A percentile compares a stretch with the other conserved stretches of the same genome.
These are phyloP conservation scores for Eupithecia exiguata DNA, from an alignment of 2,888 invertebrate genomes.

Conservation along the genomic window DNA sequence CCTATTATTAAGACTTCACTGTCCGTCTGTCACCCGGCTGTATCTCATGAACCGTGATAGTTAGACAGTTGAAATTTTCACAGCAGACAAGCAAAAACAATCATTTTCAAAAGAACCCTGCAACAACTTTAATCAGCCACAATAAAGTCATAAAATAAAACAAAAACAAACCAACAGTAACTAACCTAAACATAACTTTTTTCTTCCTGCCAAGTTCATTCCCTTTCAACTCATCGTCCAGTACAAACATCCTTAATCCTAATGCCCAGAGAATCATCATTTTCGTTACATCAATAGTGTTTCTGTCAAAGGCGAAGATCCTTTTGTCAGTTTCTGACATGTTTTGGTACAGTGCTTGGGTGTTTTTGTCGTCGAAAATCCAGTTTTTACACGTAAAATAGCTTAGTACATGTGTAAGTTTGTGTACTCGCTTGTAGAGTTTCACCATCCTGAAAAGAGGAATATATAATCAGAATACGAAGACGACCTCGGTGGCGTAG, in stretches of 20 bases:
- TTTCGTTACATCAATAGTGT: background rate
- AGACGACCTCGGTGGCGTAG: no score
- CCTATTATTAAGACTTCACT: no score
- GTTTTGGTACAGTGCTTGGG: background rate
- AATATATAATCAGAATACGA: background rate
- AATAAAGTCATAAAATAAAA: slow-evolving; percentile 5
- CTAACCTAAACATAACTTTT: background rate
- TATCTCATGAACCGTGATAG: no score
- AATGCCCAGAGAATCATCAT: slow-evolving; percentile 9
- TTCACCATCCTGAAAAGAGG: background rate
- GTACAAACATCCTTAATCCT: background rate
- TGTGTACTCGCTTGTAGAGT: background rate
- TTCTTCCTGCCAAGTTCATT: background rate
- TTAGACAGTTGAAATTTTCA: no score
- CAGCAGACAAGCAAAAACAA: no score
- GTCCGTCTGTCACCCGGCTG: no score
- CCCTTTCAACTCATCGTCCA: background rate
- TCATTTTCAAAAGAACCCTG: background rate
- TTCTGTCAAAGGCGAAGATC: slow-evolving; percentile 7
- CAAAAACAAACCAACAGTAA: background rate
- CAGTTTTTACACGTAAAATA: background rate
- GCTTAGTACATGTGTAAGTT: background rate
- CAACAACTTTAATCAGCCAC: background rate
- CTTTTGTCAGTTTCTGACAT: slow-evolving; percentile 2
- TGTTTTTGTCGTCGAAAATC: slow-evolving; percentile 2